phyloP scores from a whole-genome alignment of 2,888 invertebrate species.

The Coremacera marginata region DNA sequence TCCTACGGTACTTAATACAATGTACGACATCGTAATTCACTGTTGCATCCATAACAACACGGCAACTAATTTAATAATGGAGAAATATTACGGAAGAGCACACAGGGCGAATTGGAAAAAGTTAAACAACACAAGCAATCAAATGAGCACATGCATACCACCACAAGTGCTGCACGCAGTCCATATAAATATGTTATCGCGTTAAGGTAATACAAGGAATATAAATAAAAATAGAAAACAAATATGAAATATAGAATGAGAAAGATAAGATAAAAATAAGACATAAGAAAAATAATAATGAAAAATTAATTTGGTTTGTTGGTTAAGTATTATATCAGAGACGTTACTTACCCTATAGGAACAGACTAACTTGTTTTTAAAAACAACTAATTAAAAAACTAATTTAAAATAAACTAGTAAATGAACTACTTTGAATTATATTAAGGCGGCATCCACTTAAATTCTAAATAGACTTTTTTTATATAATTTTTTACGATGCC shows the following conservation, averaged over 20 bases:
- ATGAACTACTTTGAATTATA: too few relatives aligned
- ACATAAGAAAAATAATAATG: background rate
- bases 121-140: background rate
- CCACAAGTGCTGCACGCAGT: background rate
- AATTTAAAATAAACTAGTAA: too few relatives aligned
- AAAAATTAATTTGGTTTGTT: too few relatives aligned
- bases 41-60: slow-evolving; percentile 18
- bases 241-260: background rate
- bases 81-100: background rate
- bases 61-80: slow-evolving; percentile 27
- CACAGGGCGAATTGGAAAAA: background rate
- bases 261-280: background rate
- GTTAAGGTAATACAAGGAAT: too few relatives aligned
- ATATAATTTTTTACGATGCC: too few relatives aligned
- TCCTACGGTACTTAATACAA: background rate
- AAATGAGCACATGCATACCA: background rate
- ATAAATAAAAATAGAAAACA: background rate
- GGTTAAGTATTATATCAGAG: too few relatives aligned
- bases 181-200: background rate
- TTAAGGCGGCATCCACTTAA: too few relatives aligned
- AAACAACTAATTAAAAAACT: too few relatives aligned
- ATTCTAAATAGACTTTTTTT: too few relatives aligned
- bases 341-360: too few relatives aligned
- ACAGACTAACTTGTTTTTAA: too few relatives aligned
- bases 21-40: slow-evolving; percentile 1